Base-by-base conservation (phyloP, 2,797 vertebrate genomes). In the Sitta carolinensis region DNA sequence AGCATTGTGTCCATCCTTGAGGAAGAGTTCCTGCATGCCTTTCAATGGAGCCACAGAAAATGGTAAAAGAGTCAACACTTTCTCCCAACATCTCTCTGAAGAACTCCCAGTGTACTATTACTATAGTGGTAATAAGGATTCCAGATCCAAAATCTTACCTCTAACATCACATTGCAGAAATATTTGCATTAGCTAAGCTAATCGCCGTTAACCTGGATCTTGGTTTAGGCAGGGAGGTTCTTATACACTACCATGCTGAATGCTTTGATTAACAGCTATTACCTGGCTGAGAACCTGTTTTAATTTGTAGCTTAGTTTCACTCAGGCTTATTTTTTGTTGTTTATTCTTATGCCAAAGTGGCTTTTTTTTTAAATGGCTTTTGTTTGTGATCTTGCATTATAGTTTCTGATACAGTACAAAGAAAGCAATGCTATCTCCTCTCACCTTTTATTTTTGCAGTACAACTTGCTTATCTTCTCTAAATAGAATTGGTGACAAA, bases 401-500 rank as follows among this genome's bases (percentile, higher is more conserved):
- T 34, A 68, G 32, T 80, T 93, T 90, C 58, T 88, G 69, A 75
- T 50, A 21, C 4, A 54, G 11, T 68, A 61, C 27, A 68, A 78
- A 69, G 48, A 77, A 82, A 81, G 22, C 13, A 64, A 26, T 2
- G 2, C 30, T 59, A 11, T 75, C 38, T 50, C n/a, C 25, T 74
- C 34, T 85, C 11, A 34, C 45, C 21, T 18, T 83, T 86, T 72
- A 43, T 51, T 88, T 91, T 74, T 86, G 69, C 22, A 51, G n/a
- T 68, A 57, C 62, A 74, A 43, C 26, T 72, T 85, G n/a, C 76
- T 80, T 94, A 93, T 89, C 86, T 93, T 92, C 54, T 92, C 22
- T 76, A 84, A 91, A 94, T 92, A 90, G 87, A 90, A 79, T 26
- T 38, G 40, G 58, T 89, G 57, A 68, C 61, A 92, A 87, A 90